Conservation (phyloP, 1,140 invertebrate genomes). For the Rhynchophorus ferrugineus region DNA sequence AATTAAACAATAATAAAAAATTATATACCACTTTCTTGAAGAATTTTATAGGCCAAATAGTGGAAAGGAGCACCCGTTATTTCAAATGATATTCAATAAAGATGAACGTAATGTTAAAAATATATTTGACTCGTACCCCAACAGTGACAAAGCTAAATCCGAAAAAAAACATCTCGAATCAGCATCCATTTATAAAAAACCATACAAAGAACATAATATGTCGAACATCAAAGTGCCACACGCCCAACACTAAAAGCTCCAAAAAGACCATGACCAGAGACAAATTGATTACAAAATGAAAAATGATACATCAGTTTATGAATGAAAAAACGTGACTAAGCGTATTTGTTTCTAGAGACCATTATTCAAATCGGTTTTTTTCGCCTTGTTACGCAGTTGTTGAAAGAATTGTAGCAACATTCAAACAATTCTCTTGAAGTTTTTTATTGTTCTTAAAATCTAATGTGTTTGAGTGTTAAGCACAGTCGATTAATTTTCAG, state of each 20-base stretch:
- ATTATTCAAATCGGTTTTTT: neutral
- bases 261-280: conserved; percentile 5
- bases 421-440: neutral
- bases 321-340: conserved; percentile 1
- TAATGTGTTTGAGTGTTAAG: no score
- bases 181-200: conserved; percentile 1
- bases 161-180: neutral
- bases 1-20: no score
- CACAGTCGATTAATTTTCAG: no score
- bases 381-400: neutral
- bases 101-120: no score
- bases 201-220: conserved; percentile 1
- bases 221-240: conserved; percentile 3
- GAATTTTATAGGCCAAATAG: no score
- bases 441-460: no score
- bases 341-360: neutral
- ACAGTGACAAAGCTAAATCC: conserved; percentile 2
- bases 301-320: conserved; percentile 6
- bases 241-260: conserved; percentile 4
- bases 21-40: no score
- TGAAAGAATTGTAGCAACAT: neutral
- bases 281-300: conserved; percentile 6
- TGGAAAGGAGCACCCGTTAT: no score
- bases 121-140: neutral
- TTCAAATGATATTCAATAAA: no score